A percentile compares a stretch with the other conserved stretches of the same genome.
Evolutionary conservation across 2,113 vertebrate genomes (phyloP).

Genomic region (Pterophyllum scalare): DNA sequence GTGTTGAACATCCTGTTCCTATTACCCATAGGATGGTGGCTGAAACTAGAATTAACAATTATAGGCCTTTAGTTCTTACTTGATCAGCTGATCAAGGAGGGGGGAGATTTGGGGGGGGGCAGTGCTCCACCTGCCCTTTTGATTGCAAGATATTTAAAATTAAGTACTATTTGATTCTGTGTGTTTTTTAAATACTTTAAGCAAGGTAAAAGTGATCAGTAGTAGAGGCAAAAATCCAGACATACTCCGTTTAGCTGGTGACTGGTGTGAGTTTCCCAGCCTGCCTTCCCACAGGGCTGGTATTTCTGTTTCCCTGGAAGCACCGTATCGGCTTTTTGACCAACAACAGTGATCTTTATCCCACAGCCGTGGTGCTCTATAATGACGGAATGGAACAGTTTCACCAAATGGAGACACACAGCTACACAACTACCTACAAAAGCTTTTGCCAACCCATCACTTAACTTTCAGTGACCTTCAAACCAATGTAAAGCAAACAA

Average conservation of each 20-base stretch:
- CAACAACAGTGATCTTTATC: constrained; percentile 43
- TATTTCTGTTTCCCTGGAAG: constrained; percentile 50
- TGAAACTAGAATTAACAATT: constrained; percentile 41
- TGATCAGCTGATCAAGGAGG: background rate
- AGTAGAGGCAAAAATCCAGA: constrained; percentile 8
- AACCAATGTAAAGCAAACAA: background rate
- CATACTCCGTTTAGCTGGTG: constrained; percentile 13
- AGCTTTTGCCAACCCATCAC: background rate
- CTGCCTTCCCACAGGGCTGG: constrained; percentile 38
- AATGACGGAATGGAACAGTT: constrained; percentile 23
- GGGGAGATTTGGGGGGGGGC: no score
- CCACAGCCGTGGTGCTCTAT: background rate
- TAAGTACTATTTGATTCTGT: background rate
- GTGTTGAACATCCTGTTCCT: constrained; percentile 38
- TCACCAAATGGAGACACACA: background rate
- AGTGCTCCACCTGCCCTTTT: background rate
- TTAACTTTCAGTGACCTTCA: background rate
- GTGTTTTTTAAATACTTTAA: background rate
- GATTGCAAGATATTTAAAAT: background rate
- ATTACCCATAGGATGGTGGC: constrained; percentile 1
- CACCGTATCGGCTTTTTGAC: constrained; percentile 30
- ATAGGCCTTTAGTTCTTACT: constrained; percentile 30
- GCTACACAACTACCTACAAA: background rate
- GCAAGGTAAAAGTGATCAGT: background rate
- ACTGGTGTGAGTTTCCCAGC: constrained; percentile 42